phyloP scores from a whole-genome alignment of 1,140 invertebrate species.

The Drosophila bocki region DNA sequence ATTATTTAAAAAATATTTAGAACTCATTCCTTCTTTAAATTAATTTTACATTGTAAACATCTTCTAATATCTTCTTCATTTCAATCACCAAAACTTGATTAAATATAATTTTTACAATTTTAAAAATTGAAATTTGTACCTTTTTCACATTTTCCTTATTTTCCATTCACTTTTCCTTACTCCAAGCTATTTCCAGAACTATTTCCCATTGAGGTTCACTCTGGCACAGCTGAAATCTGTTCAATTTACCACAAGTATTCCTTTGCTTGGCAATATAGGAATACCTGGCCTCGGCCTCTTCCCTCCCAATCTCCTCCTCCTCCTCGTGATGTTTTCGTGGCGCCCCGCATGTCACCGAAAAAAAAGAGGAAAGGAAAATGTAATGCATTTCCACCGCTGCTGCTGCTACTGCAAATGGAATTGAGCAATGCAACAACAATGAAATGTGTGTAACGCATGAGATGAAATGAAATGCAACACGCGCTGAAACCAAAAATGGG shows the following conservation, averaged over 20 bases:
- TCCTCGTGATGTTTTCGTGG: slow-evolving; percentile 23
- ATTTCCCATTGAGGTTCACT: slow-evolving; percentile 33
- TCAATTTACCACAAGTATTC: slow-evolving; percentile 55
- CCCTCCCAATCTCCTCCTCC: slow-evolving; percentile 6
- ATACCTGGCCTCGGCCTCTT: slow-evolving; percentile 34
- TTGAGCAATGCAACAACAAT: slow-evolving; percentile 60
- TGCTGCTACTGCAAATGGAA: slow-evolving; percentile 43
- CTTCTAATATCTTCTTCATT: neutral
- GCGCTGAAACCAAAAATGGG: slow-evolving; percentile 36
- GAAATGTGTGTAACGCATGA: slow-evolving; percentile 78
- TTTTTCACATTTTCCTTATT: neutral
- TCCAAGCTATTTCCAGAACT: slow-evolving; percentile 36
- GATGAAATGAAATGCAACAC: slow-evolving; percentile 76
- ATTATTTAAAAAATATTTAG: neutral
- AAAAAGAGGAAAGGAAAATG: slow-evolving; percentile 48
- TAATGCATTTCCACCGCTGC: slow-evolving; percentile 72
- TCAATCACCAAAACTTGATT: too few species aligned
- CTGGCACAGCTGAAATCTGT: slow-evolving; percentile 66
- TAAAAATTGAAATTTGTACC: neutral
- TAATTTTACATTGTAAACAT: neutral
- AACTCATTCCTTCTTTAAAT: neutral
- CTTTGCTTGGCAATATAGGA: slow-evolving; percentile 23
- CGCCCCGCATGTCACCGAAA: slow-evolving; percentile 70
- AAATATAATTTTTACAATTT: neutral
- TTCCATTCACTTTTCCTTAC: slow-evolving; percentile 29